Base-by-base conservation (phyloP, 2,888 invertebrate genomes). In the Orthosia incerta region DNA sequence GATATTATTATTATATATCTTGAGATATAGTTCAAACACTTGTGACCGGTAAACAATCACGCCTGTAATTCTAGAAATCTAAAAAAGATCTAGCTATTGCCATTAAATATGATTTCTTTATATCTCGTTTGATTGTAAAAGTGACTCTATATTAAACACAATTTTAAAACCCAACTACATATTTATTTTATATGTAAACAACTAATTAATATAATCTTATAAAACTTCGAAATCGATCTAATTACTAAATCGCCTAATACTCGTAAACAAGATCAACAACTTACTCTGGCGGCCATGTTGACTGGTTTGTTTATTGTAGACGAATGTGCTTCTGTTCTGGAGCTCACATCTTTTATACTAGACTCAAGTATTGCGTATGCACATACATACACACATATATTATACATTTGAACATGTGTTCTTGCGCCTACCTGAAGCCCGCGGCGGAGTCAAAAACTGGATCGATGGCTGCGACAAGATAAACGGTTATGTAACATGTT, bases 281-380 rank as follows among this genome's bases (percentile, higher is more conserved):
- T 95, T 86, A 95, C 95, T 94, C 93, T 93, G 84, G 93, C 93
- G 85, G 91, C 91, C 95, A 95, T 95, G 93, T 94, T 93, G 93
- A 88, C 88, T 89, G 89, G 87, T 88, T 88, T 88, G 87, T 87
- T 88, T 89, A 82, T 91, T 87, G 89, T 88, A 87, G 88, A 89
- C 88, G 89, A 94, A 90, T 95, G 93, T 90, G 88, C 83, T 86
- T 74, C 75, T 85, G 86, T 77, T 79, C 70, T 46, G 75, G 65
- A 23, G 50, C 75, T 39, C 83, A 51, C 80, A 90, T 92, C 92
- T 94, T 95, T 92, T 95, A 95, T 95, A 95, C 84, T 79, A 74
- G 66, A 71, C 18, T 62, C 62, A 66, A 31, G 71, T 77, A 79
- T 86, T 87, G 82, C 87, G 80, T 78, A 75, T 87, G 72, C 71